Base-by-base conservation (phyloP, 2,113 vertebrate genomes). In the Platysternon megacephalum region DNA sequence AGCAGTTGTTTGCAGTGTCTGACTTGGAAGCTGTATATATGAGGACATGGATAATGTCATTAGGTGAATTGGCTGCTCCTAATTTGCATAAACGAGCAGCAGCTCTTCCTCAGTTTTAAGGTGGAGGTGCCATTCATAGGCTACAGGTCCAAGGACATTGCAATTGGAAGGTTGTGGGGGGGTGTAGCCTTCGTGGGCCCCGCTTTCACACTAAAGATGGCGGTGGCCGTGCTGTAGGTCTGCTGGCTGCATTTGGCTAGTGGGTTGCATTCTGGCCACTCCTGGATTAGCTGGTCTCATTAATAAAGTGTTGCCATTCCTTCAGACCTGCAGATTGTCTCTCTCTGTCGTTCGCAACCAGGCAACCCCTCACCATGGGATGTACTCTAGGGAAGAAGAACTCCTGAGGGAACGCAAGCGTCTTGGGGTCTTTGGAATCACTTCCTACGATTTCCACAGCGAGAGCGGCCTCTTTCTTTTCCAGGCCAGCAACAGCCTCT, bases 401-500 rank as follows among this genome's bases (percentile, higher is more conserved):
- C 98, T 99, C 46, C 95, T 99, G 84, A 98, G 99, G 76, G 99
- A 99, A 48, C 98, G 99, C 81, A 99, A 99, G 96, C 98, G 99
- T 7, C 98, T 99, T 4, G 99, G 99, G 0, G 99, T 99, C 17
- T 99, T 99, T 16, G 99, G 99, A 29, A 99, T 99, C 97, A 99
- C 99, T 0, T 99, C 99, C 1, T 99, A 99, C 0, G 99, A 99
- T 98, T 99, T 99, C 98, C 99, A 99, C 94, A 97, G 98, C 3
- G 98, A 99, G 93, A 99, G 99, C 0, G 99, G 99, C 96, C 98
- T 99, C 29, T 99, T 99, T 98, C 99, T 99, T 58, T 99, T 99
- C 98, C 99, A 99, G 98, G 99, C 99, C 97, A 99, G 99, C 98
- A 99, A 99, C 93, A 99, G 99, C 98, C 99, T 99, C 94, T 99